phyloP scores from a whole-genome alignment of 2,113 vertebrate genomes.

The Gasterosteus aculeatus region DNA sequence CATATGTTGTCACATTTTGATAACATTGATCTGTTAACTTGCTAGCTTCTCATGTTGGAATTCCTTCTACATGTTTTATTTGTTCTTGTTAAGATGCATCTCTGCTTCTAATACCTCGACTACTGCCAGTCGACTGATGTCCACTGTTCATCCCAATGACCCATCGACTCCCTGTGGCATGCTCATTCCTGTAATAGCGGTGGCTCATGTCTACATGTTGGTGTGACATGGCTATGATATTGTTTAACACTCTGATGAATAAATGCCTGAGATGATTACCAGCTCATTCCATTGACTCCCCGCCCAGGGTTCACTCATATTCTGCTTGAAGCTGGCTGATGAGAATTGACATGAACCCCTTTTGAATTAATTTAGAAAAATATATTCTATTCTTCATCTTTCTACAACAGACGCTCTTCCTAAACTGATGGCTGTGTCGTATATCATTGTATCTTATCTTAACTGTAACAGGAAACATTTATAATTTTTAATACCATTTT shows the following conservation, averaged over 20 bases:
- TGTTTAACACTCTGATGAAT: slow-evolving; percentile 31
- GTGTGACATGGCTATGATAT: slow-evolving; percentile 38
- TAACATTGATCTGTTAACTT: background rate
- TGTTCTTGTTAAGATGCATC: too few relatives aligned
- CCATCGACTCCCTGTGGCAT: slow-evolving; percentile 1
- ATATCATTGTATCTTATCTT: background rate
- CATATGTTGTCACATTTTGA: background rate
- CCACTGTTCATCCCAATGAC: background rate
- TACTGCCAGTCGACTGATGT: background rate
- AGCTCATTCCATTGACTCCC: slow-evolving; percentile 10
- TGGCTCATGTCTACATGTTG: slow-evolving; percentile 38
- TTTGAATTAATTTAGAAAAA: background rate
- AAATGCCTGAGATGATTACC: slow-evolving; percentile 33
- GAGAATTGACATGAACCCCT: background rate
- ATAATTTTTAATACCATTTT: background rate
- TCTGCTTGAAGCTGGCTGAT: background rate
- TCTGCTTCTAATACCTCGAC: background rate
- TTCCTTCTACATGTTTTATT: background rate
- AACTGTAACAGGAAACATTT: background rate
- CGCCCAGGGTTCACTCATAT: background rate
- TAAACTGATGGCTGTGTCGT: background rate
- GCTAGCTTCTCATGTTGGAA: background rate
- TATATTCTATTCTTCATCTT: background rate
- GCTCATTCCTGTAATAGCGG: slow-evolving; percentile 15
- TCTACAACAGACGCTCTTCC: background rate